Evolutionary conservation across 37 sponge, comb jelly and placozoan species (phyloP).

Genomic region (Beroe ovata): DNA sequence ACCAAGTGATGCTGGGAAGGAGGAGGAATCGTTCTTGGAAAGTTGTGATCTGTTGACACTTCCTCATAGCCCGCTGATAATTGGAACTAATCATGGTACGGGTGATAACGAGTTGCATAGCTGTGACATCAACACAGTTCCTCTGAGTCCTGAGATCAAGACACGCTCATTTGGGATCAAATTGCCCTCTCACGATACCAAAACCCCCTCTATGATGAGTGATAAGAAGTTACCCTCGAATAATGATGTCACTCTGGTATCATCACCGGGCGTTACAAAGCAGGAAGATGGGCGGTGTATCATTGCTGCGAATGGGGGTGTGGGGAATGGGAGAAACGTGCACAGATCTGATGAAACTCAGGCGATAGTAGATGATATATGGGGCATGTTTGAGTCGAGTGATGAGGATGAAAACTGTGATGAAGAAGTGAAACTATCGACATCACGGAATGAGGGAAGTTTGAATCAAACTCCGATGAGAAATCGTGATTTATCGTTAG

Average conservation of each 20-base stretch:
- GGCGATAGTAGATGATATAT: not conserved
- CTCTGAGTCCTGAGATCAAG: too few relatives aligned
- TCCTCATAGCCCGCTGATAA: not conserved
- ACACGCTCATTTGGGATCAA: too few relatives aligned
- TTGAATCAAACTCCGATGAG: not conserved
- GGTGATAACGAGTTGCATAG: not conserved
- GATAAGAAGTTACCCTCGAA: too few relatives aligned
- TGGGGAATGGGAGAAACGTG: too few relatives aligned
- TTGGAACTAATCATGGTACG: not conserved
- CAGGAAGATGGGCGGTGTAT: too few relatives aligned
- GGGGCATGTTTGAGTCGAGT: slow-evolving; percentile 22
- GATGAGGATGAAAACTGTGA: not conserved
- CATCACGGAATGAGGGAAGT: not conserved
- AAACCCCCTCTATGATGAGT: too few relatives aligned
- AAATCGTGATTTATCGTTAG: not conserved
- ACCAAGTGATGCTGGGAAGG: too few relatives aligned
- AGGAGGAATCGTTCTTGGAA: too few relatives aligned
- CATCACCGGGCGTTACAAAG: too few relatives aligned
- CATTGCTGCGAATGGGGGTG: too few relatives aligned
- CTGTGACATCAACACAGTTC: not conserved
- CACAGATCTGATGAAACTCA: not conserved
- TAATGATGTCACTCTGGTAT: too few relatives aligned
- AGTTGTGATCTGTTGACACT: not conserved
- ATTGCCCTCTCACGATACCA: too few relatives aligned
- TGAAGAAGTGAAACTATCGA: not conserved